These are phyloP conservation scores for Blera fallax DNA, from an alignment of 2,888 invertebrate species.

Conservation along the genomic window DNA sequence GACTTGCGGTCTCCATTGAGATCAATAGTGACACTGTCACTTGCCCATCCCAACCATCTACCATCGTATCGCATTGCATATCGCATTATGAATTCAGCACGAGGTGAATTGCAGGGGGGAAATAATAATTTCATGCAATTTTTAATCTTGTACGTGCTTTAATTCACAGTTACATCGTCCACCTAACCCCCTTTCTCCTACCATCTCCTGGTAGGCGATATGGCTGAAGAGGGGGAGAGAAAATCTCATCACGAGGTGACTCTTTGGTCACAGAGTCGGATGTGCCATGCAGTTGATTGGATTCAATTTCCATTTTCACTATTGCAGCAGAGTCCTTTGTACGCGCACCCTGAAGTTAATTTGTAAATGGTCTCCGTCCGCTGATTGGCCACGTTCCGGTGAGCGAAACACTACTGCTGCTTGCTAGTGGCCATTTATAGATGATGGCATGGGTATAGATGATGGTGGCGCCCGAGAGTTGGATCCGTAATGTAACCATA, in stretches of 20 bases:
- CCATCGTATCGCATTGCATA: no score
- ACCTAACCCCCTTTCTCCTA: background rate
- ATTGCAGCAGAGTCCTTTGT: conserved; percentile 56
- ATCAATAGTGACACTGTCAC: conserved; percentile 20
- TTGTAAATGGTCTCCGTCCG: conserved; percentile 65
- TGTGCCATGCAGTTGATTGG: conserved; percentile 67
- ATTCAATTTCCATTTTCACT: conserved; percentile 69
- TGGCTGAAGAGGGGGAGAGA: no score
- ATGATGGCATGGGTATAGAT: no score
- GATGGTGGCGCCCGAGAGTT: conserved; percentile 34
- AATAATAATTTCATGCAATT: conserved; percentile 82
- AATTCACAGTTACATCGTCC: conserved; percentile 75
- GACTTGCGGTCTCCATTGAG: conserved; percentile 36
- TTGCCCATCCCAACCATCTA: background rate
- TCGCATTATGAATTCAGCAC: conserved; percentile 59
- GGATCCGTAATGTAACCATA: conserved; percentile 19
- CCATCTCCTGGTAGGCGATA: no score
- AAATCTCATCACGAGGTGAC: conserved; percentile 55
- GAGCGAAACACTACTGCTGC: background rate
- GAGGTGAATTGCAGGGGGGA: conserved; percentile 51
- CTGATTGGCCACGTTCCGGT: conserved; percentile 68
- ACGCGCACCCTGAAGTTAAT: conserved; percentile 64
- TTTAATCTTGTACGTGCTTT: conserved; percentile 82
- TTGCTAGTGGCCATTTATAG: background rate
- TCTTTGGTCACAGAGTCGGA: conserved; percentile 61